These are phyloP conservation scores for Agrenia bidenticulata DNA, from an alignment of 2,888 invertebrate genomes.

Conservation along the genomic window DNA sequence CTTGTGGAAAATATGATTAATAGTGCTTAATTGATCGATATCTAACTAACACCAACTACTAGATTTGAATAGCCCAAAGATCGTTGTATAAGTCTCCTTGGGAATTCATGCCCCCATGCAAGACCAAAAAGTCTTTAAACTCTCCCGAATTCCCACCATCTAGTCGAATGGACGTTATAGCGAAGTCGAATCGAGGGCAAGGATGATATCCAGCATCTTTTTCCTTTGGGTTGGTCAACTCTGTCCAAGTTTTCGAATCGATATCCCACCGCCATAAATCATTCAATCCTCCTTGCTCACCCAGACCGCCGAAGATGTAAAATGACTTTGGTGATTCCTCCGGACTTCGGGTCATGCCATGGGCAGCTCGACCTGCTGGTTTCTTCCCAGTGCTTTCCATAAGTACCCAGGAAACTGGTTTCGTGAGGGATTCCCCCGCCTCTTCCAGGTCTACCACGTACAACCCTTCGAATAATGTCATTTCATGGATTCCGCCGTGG, in stretches of 20 bases:
- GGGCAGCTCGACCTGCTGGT: slow-evolving; percentile 42
- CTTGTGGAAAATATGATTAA: too few species aligned
- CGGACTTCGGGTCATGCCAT: slow-evolving; percentile 28
- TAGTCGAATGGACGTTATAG: slow-evolving; percentile 31
- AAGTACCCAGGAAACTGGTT: slow-evolving; percentile 27
- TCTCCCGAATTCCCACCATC: neutral
- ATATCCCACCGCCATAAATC: slow-evolving; percentile 42
- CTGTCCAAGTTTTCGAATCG: slow-evolving; percentile 34
- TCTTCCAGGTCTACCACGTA: slow-evolving; percentile 35
- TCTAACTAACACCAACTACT: too few species aligned
- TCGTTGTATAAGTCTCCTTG: slow-evolving; percentile 37
- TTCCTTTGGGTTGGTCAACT: slow-evolving; percentile 5
- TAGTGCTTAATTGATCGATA: too few species aligned
- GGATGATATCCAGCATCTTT: neutral
- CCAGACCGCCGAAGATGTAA: slow-evolving; percentile 43
- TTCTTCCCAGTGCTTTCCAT: too few species aligned
- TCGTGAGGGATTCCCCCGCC: slow-evolving; percentile 8
- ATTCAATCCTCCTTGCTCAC: slow-evolving; percentile 33
- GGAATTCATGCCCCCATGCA: slow-evolving; percentile 47
- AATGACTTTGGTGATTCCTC: slow-evolving; percentile 15
- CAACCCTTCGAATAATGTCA: slow-evolving; percentile 32
- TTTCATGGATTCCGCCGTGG: slow-evolving; percentile 42
- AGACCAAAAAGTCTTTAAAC: slow-evolving; percentile 16
- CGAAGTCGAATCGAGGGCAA: slow-evolving; percentile 41
- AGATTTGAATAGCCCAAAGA: slow-evolving; percentile 25